Conservation (phyloP, 1,140 invertebrate genomes). For the Manduca sexta region DNA sequence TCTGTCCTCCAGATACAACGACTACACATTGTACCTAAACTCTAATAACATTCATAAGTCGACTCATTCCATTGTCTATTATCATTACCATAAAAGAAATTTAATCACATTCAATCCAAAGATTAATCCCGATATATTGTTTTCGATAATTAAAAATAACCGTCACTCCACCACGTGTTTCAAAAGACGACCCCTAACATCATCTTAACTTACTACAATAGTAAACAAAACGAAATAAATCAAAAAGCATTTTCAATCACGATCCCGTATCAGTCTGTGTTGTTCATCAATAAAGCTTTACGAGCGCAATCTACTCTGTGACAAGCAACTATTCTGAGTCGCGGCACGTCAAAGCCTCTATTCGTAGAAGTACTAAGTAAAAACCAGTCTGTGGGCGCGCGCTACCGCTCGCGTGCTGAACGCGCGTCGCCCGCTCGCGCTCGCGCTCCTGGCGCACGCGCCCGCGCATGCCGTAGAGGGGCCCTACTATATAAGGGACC, state of each 20-base stretch:
- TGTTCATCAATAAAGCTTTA: conserved; percentile 42
- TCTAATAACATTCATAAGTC: background rate
- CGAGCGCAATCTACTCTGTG: conserved; percentile 32
- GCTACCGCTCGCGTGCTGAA: conserved; percentile 63
- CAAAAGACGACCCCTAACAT: too few species aligned
- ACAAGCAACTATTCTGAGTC: conserved; percentile 43
- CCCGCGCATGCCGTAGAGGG: conserved; percentile 27
- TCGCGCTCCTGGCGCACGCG: conserved; percentile 50
- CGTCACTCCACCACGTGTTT: too few species aligned
- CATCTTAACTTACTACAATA: too few species aligned
- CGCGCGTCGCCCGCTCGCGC: conserved; percentile 46
- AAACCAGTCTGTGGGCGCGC: conserved; percentile 58
- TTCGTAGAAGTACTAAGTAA: conserved; percentile 60
- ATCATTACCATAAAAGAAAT: background rate
- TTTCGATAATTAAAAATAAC: too few species aligned
- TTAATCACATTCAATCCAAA: too few species aligned
- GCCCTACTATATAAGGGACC: conserved; percentile 50
- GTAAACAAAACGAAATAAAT: conserved; percentile 2
- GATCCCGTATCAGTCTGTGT: conserved; percentile 5
- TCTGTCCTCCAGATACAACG: too few species aligned
- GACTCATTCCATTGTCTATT: background rate
- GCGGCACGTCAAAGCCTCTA: conserved; percentile 62
- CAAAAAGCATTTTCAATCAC: conserved; percentile 12
- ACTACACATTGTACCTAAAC: too few species aligned
- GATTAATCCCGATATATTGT: too few species aligned